Base-by-base conservation (phyloP, 1,140 invertebrate species). In the Drosophila littoralis region DNA sequence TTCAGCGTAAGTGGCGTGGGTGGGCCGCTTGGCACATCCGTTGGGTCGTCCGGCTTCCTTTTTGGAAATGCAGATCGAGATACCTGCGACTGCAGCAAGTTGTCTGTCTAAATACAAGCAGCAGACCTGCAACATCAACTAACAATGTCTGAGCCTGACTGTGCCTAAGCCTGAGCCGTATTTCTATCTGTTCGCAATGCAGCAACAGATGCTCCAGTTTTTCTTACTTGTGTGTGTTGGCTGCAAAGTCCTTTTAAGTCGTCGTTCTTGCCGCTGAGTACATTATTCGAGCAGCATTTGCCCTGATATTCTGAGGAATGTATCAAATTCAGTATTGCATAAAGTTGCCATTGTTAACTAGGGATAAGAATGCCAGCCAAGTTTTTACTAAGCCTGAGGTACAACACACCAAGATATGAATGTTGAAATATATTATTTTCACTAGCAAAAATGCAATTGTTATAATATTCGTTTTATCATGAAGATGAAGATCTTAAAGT, bases 1-100 rank as follows among this genome's bases (percentile, higher is more conserved):
- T 85, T 85, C 83, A 48, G 68, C 59, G 61, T 76, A 82, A 86
- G 70, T 70, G 51, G 84, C 79, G 83, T 89, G 83, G 79, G 83
- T 86, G 83, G 82, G 60, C 82, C 9, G 10, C 9, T 7, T 12
- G 6, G n/a, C 55, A 3, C 13, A 28, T 59, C 28, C 32, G 42
- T 45, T 45, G 42, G n/a, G 10, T 15, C 35, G 38, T 32, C 43
- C 15, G 35, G 12, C 65, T 22, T 9, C 17, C 69, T 35, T 28
- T 9, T 59, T 72, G 40, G 50, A 35, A 17, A 17, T 46, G 15
- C 48, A 12, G 38, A 12, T n/a, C 38, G 3, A 40, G 10, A 40
- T n/a, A 12, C 38, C 12, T 10, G n/a, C 12, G n/a, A 36, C 38
- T 32, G 48, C 42, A 59, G 59, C 33, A 57, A 40, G 36, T 33